Evolutionary conservation across 2,888 invertebrate genomes (phyloP).

Genomic region (Malthinus seriepunctatus): DNA sequence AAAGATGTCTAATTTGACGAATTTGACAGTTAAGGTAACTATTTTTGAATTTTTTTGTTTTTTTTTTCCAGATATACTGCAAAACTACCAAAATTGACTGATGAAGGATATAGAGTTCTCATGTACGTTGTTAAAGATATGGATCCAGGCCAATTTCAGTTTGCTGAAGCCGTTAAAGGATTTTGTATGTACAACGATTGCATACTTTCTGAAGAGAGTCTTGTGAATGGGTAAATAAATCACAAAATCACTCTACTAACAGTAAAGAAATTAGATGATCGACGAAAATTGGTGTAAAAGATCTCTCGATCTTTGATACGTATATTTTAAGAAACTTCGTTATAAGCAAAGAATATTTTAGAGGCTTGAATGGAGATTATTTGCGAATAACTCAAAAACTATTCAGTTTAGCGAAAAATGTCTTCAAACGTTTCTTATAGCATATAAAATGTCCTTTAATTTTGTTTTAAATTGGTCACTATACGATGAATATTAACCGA

Average conservation of each 20-base stretch:
- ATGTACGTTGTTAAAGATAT: conserved; percentile 63
- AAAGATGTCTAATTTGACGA: too few relatives aligned
- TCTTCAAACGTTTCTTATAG: too few relatives aligned
- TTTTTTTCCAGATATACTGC: conserved; percentile 61
- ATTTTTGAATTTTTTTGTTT: neutral
- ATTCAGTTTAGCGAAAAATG: too few relatives aligned
- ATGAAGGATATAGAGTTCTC: conserved; percentile 66
- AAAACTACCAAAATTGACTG: conserved; percentile 63
- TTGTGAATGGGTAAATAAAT: conserved; percentile 49
- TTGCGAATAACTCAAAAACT: too few relatives aligned
- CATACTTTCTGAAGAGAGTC: conserved; percentile 64
- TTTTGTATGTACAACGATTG: conserved; percentile 72
- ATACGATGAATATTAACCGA: too few relatives aligned
- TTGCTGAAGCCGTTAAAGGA: conserved; percentile 64
- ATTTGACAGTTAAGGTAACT: too few relatives aligned
- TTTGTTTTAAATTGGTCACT: too few relatives aligned
- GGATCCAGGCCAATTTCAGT: conserved; percentile 67
- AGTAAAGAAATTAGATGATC: too few relatives aligned
- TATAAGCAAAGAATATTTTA: neutral
- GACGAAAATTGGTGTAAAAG: too few relatives aligned
- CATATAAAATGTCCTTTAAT: too few relatives aligned
- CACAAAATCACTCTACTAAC: neutral
- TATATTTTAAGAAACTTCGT: too few relatives aligned
- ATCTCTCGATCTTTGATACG: too few relatives aligned
- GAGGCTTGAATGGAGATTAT: conserved; percentile 10